Conservation (phyloP, 2,888 invertebrate genomes). For the Morpho deidamia region DNA sequence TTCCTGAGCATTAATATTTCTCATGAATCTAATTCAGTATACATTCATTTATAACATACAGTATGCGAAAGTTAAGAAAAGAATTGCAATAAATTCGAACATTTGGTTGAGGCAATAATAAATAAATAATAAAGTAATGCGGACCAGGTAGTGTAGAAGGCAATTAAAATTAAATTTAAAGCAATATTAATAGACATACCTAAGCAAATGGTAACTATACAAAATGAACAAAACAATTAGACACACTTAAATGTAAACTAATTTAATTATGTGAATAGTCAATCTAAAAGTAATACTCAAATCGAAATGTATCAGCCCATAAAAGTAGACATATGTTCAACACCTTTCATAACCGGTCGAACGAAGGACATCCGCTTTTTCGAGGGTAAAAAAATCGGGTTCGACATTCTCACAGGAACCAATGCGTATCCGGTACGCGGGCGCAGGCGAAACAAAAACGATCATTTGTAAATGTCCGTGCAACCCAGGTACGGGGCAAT, state of each 20-base stretch:
- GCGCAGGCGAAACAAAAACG: conserved; percentile 64
- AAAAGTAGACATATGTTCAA: conserved; percentile 69
- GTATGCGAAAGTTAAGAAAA: no score
- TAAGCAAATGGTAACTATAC: neutral
- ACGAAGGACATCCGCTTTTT: conserved; percentile 78
- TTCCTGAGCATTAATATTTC: no score
- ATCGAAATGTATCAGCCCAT: conserved; percentile 37
- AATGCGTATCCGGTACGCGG: conserved; percentile 70
- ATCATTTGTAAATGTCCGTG: conserved; percentile 67
- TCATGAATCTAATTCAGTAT: no score
- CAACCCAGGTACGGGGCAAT: conserved; percentile 47
- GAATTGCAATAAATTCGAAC: no score
- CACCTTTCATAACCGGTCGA: conserved; percentile 77
- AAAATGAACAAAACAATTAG: neutral
- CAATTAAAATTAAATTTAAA: no score
- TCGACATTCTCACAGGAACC: conserved; percentile 77
- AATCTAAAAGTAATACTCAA: conserved; percentile 29
- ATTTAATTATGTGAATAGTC: conserved; percentile 2
- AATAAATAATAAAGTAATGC: no score
- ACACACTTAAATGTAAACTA: neutral
- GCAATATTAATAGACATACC: no score
- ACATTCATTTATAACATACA: no score
- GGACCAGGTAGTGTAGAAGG: no score
- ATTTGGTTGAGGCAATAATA: no score
- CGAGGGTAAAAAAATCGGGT: conserved; percentile 64